phyloP scores from a whole-genome alignment of 2,113 vertebrate genomes.

The Tragelaphus buxtoni region DNA sequence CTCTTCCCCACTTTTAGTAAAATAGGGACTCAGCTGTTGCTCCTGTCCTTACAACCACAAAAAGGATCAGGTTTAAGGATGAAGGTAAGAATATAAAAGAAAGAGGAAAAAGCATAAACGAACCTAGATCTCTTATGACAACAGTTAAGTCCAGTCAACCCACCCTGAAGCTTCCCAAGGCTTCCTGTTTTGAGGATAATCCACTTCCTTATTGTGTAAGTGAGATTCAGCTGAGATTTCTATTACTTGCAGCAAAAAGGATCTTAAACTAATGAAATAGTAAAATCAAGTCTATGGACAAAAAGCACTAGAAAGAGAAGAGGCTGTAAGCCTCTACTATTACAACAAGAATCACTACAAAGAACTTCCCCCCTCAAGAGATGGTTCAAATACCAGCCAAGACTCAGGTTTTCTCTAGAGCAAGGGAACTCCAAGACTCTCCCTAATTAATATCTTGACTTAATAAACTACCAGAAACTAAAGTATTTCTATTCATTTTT shows the following conservation, averaged over 20 bases:
- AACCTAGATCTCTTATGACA: neutral
- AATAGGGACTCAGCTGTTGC: neutral
- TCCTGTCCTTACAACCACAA: neutral
- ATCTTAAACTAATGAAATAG: neutral
- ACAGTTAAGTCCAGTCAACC: neutral
- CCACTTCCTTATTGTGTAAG: neutral
- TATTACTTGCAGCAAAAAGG: neutral
- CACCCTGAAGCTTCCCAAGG: neutral
- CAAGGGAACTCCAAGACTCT: neutral
- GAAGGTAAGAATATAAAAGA: neutral
- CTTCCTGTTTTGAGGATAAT: neutral
- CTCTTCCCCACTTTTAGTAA: neutral
- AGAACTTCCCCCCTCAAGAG: neutral
- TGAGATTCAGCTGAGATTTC: neutral
- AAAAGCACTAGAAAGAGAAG: neutral
- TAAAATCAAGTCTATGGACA: neutral
- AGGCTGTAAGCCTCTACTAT: neutral
- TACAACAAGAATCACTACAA: neutral
- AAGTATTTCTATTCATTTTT: neutral
- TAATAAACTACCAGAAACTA: neutral
- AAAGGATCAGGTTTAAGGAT: neutral
- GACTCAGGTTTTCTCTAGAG: neutral
- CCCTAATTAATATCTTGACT: neutral
- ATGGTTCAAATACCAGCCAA: neutral
- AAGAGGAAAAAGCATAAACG: neutral